Evolutionary conservation across 2,888 invertebrate species (phyloP), one percentile per base, ranked within the genome.

Genomic region (Pollenia angustigena): DNA sequence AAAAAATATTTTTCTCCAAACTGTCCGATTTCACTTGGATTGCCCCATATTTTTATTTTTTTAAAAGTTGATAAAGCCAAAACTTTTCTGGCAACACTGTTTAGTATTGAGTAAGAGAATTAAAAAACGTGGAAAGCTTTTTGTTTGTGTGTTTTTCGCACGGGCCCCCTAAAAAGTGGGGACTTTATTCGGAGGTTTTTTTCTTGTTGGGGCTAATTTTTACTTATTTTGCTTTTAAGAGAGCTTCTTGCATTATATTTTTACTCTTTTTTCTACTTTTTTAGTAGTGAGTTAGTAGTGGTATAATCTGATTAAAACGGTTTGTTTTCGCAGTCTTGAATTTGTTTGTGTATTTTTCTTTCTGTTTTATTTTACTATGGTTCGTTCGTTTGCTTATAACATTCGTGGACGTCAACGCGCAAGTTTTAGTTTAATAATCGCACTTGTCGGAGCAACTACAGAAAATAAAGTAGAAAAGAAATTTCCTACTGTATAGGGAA

Each of bases 381-480:
- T 32, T 80, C 52, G 71, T 50, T 80, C 42, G 60, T 81, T 60
- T 74, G 78, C 75, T 89, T 90, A 90, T 90, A 89, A 90, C 88
- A 91, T 89, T 90, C 78, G 88, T 83, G 46, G 88, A 75, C 83
- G 85, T 23, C 82, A 74, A 75, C 85, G 81, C 88, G 86, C 87
- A 88, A 88, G 88, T 87, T 88, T 92, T 91, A 92, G 91, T 93
- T 88, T 90, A 89, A 89, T 88, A 89, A 90, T 89, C 90, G 90
- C 91, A 90, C 89, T 92, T 90, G 92, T 89, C 91, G 90, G 89
- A 89, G 89, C 86, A 90, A 90, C 90, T 89, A 86, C 86, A 81
- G 64, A 84, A 50, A 68, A 58, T 18, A 81, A 56, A 40, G 8
- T 16, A 62, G 11, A 23, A 74, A 50, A 40, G 32, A 23, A 66